Conservation (phyloP, 2,113 vertebrate species). For the Panthera leo region DNA sequence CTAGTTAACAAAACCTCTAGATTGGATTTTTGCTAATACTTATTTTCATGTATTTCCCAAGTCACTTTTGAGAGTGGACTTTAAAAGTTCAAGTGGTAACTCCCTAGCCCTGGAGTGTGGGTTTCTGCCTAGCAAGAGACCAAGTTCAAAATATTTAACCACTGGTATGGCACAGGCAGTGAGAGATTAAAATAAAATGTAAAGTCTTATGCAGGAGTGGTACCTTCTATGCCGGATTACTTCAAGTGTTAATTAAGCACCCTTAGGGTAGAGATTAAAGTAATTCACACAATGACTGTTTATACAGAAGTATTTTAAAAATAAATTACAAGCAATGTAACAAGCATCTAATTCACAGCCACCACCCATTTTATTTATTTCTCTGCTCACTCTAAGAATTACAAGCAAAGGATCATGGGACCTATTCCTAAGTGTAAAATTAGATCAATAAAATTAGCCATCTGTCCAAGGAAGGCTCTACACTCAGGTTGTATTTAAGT, state of each 20-base stretch:
- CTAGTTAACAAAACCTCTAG: not conserved
- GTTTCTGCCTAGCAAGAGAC: not conserved
- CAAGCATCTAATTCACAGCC: constrained; percentile 67
- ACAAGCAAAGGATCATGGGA: constrained; percentile 82
- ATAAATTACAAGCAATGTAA: constrained; percentile 64
- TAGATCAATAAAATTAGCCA: constrained; percentile 87
- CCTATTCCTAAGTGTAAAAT: constrained; percentile 82
- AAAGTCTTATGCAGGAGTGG: not conserved
- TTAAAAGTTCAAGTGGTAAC: not conserved
- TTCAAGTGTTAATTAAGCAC: constrained; percentile 25
- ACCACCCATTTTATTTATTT: constrained; percentile 78
- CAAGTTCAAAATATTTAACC: constrained; percentile 8
- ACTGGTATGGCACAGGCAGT: not conserved
- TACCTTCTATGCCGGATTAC: not conserved
- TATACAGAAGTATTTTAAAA: constrained; percentile 60
- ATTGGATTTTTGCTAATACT: not conserved
- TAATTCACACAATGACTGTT: constrained; percentile 51
- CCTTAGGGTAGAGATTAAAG: constrained; percentile 14
- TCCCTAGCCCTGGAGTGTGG: not conserved
- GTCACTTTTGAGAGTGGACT: not conserved
- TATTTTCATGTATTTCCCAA: not conserved
- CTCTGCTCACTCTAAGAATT: constrained; percentile 75
- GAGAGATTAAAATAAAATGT: constrained; percentile 2
- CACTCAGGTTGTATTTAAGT: constrained; percentile 83
- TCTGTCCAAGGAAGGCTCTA: constrained; percentile 85